Conservation (phyloP, 1,140 invertebrate species). For the Drosophila repletoides region DNA sequence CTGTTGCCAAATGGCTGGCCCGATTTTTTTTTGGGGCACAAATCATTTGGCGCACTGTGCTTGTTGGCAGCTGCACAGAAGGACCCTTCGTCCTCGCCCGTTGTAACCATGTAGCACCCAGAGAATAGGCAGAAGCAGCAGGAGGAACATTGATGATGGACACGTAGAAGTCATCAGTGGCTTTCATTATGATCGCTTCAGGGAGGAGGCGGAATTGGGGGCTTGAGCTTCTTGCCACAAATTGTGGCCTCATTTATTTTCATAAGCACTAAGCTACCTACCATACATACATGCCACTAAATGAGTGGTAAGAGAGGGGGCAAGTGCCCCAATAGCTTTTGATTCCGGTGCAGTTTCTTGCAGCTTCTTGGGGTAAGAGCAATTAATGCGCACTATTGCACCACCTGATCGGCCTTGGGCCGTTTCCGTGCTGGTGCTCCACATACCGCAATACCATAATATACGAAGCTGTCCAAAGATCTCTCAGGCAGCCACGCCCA, state of each 20-base stretch:
- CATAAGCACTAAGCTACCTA: slow-evolving; percentile 32
- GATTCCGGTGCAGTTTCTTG: not conserved
- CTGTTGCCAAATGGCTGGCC: slow-evolving; percentile 32
- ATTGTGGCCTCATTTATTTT: slow-evolving; percentile 47
- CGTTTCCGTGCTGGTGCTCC: slow-evolving; percentile 28
- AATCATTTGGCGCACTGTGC: slow-evolving; percentile 26
- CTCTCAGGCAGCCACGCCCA: slow-evolving; percentile 53
- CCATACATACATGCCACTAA: not conserved
- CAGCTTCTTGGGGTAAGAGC: not conserved
- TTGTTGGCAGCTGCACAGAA: not conserved
- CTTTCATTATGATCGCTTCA: slow-evolving; percentile 29
- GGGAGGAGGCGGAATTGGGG: not conserved
- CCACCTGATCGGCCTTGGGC: slow-evolving; percentile 71
- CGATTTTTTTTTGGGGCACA: slow-evolving; percentile 11
- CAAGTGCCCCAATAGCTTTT: not conserved
- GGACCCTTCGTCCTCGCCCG: not conserved
- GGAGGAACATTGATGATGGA: too few species aligned
- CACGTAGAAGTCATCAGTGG: slow-evolving; percentile 50
- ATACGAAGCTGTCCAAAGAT: slow-evolving; percentile 1
- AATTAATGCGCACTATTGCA: slow-evolving; percentile 49
- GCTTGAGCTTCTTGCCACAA: slow-evolving; percentile 15
- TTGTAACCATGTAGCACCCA: not conserved
- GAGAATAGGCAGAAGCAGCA: slow-evolving; percentile 4
- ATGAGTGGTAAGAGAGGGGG: not conserved
- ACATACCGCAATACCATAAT: slow-evolving; percentile 19